Evolutionary conservation across 1,140 invertebrate species (phyloP), one percentile per base, ranked within the genome.

Genomic region (Drosophila tani): DNA sequence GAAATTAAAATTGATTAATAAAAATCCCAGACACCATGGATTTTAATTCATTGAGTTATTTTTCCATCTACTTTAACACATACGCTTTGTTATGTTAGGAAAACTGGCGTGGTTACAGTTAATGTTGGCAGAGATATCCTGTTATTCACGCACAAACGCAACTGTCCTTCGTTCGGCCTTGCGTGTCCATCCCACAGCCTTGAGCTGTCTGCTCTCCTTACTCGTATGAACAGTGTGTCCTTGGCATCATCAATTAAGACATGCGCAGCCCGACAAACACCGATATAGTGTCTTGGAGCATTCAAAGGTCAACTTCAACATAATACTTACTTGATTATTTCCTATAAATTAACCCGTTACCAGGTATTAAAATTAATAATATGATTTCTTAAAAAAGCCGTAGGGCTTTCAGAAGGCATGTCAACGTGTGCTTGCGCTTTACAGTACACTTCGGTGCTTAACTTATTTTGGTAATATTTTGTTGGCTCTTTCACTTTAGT

Each of bases 201-300:
- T 62, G 64, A 12, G 32, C 73, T 56, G 41, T 56, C 41, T 40
- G 27, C 27, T 47, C 21, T 57, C 38, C 15, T 40, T 32, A 38
- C 38, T 49, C 24, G 24, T 68, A 58, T 49, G 24, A 71, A 66
- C 53, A 76, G 24, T 50, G 66, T 70, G 58, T 76, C 60, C 66
- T 50, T 76, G 78, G 38, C 60, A 63, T 70, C 62, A 81, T 81
- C 75, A 81, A 81, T 81, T 81, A 81, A 73, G 56, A 75, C 27
- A 40, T 60, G 43, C 56, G 41, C 56, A 73, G 46, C 66, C 62
- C 43, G n/a, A 14, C 19, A 21, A 62, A 62, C 59, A 49, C 11
- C 27, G 9, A 7, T 45, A 7, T 15, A n/a, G 4, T 8, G 8
- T 17, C 7, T 8, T 32, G 14, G 11, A 15, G 19, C 8, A 29